phyloP scores from a whole-genome alignment of 2,797 vertebrate genomes.

The Margarornis squamiger region DNA sequence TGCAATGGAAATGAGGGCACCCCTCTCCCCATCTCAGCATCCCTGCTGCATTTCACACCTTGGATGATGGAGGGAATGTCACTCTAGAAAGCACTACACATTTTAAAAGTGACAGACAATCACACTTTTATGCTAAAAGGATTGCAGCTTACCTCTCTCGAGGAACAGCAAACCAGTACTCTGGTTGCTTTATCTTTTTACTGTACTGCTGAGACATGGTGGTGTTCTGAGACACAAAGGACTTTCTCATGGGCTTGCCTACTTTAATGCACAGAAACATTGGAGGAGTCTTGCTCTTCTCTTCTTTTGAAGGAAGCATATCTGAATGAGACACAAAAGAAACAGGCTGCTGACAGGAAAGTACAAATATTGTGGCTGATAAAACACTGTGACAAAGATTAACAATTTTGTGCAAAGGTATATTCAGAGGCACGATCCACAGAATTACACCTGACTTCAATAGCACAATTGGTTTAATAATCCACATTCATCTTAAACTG shows the following conservation, averaged over 20 bases:
- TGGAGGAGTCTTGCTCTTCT: conserved; percentile 95
- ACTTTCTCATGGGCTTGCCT: conserved; percentile 97
- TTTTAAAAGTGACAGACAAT: background rate
- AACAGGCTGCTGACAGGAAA: background rate
- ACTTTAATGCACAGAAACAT: conserved; percentile 99
- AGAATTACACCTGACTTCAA: background rate
- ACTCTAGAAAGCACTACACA: background rate
- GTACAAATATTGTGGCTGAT: background rate
- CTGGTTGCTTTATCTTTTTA: conserved; percentile 85
- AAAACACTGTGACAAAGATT: background rate
- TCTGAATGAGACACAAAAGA: conserved; percentile 75
- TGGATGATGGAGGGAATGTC: rapidly evolving
- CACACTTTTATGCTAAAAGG: background rate
- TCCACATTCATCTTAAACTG: background rate
- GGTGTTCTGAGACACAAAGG: conserved; percentile 84
- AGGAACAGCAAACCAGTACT: conserved; percentile 99
- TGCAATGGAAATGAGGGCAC: background rate
- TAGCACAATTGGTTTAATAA: background rate
- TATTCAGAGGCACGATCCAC: background rate
- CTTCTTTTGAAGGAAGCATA: conserved; percentile 92
- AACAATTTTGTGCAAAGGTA: background rate
- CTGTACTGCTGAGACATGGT: conserved; percentile 84
- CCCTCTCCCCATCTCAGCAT: background rate
- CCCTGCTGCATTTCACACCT: background rate
- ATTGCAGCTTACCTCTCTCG: conserved; percentile 86